These are phyloP conservation scores for Montifringilla adamsi DNA, from an alignment of 2,113 vertebrate genomes.

Conservation along the genomic window DNA sequence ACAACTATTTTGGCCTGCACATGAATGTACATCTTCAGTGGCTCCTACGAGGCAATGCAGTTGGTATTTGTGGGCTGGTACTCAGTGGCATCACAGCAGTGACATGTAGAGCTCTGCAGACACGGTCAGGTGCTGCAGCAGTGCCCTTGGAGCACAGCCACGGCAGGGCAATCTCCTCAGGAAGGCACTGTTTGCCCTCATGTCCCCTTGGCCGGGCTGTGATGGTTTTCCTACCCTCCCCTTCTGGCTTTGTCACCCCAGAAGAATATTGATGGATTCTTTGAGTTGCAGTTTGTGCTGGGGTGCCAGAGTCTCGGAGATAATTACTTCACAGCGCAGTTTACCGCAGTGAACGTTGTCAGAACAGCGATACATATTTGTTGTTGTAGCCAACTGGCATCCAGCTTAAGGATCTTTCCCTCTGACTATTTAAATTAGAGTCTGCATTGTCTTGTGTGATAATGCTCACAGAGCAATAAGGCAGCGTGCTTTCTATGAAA, in stretches of 20 bases:
- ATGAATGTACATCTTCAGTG: neutral
- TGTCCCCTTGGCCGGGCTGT: neutral
- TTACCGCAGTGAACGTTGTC: neutral
- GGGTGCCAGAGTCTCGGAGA: neutral
- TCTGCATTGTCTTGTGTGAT: constrained; percentile 31
- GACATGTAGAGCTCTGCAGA: neutral
- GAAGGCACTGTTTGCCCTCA: neutral
- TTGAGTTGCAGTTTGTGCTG: neutral
- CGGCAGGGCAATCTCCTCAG: neutral
- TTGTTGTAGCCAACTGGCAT: constrained; percentile 15
- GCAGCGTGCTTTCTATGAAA: constrained; percentile 21
- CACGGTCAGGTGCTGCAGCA: neutral
- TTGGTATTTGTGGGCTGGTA: neutral
- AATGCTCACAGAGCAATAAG: constrained; percentile 22
- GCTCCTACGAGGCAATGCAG: neutral
- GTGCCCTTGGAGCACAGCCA: neutral
- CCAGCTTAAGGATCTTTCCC: constrained; percentile 24
- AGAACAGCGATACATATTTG: neutral
- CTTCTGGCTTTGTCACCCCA: neutral
- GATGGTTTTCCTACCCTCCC: neutral
- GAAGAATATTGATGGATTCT: neutral
- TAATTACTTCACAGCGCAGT: neutral
- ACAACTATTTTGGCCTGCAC: neutral
- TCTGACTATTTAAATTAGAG: constrained; percentile 49
- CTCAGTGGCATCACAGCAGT: neutral